Conservation (phyloP, 2,113 vertebrate genomes). For the Eira barbara region DNA sequence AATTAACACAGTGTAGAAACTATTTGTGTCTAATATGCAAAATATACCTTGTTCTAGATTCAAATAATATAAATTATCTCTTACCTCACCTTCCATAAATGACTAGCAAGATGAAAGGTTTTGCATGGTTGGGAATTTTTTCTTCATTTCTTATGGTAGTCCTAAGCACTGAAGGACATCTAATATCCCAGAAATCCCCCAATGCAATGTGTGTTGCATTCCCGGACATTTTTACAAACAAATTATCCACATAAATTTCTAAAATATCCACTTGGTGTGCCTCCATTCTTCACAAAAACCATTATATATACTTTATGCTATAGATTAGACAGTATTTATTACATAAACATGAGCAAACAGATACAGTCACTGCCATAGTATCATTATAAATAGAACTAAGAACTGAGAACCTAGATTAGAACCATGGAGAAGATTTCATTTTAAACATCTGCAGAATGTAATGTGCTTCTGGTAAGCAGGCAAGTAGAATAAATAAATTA, state of each 20-base stretch:
- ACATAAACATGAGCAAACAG: background rate
- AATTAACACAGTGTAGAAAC: background rate
- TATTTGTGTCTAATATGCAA: background rate
- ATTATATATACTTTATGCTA: background rate
- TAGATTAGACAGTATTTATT: background rate
- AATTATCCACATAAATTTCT: background rate
- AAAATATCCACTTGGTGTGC: background rate
- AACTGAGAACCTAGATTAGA: background rate
- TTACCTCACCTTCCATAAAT: background rate
- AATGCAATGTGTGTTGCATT: background rate
- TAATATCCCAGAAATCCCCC: accelerated
- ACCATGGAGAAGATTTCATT: background rate
- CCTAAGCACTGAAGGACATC: background rate
- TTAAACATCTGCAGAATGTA: background rate
- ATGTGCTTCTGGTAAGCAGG: background rate
- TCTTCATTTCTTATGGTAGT: background rate
- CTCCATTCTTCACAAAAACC: background rate
- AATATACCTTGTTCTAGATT: background rate
- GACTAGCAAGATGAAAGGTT: background rate
- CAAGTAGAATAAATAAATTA: background rate
- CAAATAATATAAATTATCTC: background rate
- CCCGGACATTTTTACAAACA: background rate
- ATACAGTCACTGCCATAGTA: background rate
- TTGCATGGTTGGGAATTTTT: accelerated
- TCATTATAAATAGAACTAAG: background rate